Evolutionary conservation across 2,797 vertebrate species (phyloP), one percentile per base, ranked within the genome.

Genomic region (Aldrovandia affinis): DNA sequence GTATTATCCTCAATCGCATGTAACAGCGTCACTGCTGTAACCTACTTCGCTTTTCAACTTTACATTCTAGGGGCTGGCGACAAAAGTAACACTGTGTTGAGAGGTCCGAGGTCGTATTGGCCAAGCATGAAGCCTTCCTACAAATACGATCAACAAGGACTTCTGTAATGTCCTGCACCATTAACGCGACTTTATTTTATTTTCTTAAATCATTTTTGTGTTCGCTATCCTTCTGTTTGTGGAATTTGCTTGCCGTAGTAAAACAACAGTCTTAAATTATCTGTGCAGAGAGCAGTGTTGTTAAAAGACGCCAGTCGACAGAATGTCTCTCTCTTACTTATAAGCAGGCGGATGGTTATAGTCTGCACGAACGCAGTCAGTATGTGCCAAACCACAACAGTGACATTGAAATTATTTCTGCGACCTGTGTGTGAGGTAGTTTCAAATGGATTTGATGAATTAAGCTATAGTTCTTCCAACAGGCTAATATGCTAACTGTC

Each of bases 1-100:
- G 8, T 57, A 61, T 50, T 52, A 20, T 61, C 52, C 25, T 59
- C 15, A 83, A 83, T 78, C 42, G 50, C 68, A 65, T 33, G 61
- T 52, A 70, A 57, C 70, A 54, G 22, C 28, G 54, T 25, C 57
- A 52, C 59, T 33, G 54, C 52, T 30, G 55, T 59, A 73, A 39
- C 33, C n/a, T 15, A 59, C 79, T 81, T 39, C 30, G 2, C 54
- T 59, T 57, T 81, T 59, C 22, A 55, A 81, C 52, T 81, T 81
- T 57, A 59, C 79, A 59, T 81, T 81, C 33, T 39, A 57, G 28
- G 79, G 28, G 36, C 79, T 59, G 79, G 14, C 52, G 52, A 81
- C 28, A 22, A 59, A 55, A 81, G 54, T 39, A 55, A 81, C 33
- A 59, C 54, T 20, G 78, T 18, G 6, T 44, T 20, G 50, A 25